These are phyloP conservation scores for Clarias fuscus DNA, from an alignment of 2,797 vertebrate genomes.

Conservation along the genomic window DNA sequence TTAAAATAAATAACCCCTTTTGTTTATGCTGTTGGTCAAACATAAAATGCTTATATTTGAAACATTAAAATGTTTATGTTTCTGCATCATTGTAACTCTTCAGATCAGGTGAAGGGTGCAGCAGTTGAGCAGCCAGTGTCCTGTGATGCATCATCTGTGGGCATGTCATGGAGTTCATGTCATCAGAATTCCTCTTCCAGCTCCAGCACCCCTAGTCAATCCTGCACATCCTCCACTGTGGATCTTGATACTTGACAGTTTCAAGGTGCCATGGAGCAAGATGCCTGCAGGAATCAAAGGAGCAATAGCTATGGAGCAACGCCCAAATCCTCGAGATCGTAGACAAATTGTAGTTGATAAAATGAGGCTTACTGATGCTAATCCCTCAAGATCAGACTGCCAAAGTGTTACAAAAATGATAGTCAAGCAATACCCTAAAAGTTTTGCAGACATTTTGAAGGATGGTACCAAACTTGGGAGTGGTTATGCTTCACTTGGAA, in stretches of 20 bases:
- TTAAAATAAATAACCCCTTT: no score
- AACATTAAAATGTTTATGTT: neutral
- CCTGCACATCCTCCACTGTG: slow-evolving; percentile 10
- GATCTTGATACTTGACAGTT: slow-evolving; percentile 27
- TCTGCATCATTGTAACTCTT: neutral
- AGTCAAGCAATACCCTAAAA: slow-evolving; percentile 4
- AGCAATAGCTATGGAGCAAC: neutral
- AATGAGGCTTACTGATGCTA: slow-evolving; percentile 20
- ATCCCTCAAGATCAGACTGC: slow-evolving; percentile 27
- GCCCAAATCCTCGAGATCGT: slow-evolving; percentile 13
- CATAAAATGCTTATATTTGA: neutral
- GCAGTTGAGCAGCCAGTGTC: neutral
- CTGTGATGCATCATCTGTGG: neutral
- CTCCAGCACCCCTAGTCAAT: slow-evolving; percentile 2
- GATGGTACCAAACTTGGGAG: slow-evolving; percentile 33
- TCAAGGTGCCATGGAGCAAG: slow-evolving; percentile 34
- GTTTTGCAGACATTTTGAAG: slow-evolving; percentile 29
- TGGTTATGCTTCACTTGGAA: slow-evolving; percentile 35
- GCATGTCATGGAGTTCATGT: slow-evolving; percentile 4
- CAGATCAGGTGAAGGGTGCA: neutral
- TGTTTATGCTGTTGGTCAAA: no score
- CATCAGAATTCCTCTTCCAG: neutral
- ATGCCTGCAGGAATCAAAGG: slow-evolving; percentile 28
- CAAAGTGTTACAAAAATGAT: slow-evolving; percentile 13
- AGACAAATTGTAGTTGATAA: slow-evolving; percentile 22